Conservation (phyloP, 1,140 invertebrate genomes). For the Pseudomyrmex sp. region DNA sequence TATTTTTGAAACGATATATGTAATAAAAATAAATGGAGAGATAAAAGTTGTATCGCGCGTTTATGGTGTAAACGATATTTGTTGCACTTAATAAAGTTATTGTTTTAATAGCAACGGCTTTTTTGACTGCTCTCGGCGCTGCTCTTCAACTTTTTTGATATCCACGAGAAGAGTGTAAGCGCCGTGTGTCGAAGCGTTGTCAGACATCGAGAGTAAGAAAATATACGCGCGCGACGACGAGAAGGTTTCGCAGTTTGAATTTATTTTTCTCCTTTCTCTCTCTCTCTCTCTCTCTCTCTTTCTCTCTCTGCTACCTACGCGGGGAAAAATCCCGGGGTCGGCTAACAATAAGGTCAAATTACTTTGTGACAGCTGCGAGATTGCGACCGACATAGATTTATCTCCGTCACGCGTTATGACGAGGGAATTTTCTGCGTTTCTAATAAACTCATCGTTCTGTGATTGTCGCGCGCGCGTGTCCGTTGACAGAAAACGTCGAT, state of each 20-base stretch:
- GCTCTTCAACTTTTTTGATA: not conserved
- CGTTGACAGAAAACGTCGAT: slow-evolving; percentile 4
- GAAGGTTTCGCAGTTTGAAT: slow-evolving; percentile 20
- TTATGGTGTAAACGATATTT: not conserved
- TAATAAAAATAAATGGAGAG: not conserved
- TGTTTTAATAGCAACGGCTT: not conserved
- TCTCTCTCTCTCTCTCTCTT: no score
- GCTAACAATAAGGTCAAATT: slow-evolving; percentile 33
- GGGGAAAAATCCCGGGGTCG: not conserved
- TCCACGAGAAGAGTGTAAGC: not conserved
- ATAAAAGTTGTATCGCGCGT: not conserved
- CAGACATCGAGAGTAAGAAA: slow-evolving; percentile 39
- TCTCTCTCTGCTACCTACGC: no score
- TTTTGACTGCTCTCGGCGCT: not conserved
- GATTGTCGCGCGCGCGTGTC: not conserved
- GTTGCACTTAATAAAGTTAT: slow-evolving; percentile 10
- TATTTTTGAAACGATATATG: not conserved
- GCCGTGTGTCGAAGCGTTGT: not conserved
- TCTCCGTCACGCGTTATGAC: slow-evolving; percentile 45
- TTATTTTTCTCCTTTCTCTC: slow-evolving; percentile 35
- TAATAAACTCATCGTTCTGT: slow-evolving; percentile 31
- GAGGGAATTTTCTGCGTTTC: not conserved
- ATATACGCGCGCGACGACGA: not conserved
- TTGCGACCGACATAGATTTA: slow-evolving; percentile 47
- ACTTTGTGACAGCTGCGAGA: slow-evolving; percentile 7